phyloP scores from a whole-genome alignment of 2,888 invertebrate species.

The Papilio demoleus region DNA sequence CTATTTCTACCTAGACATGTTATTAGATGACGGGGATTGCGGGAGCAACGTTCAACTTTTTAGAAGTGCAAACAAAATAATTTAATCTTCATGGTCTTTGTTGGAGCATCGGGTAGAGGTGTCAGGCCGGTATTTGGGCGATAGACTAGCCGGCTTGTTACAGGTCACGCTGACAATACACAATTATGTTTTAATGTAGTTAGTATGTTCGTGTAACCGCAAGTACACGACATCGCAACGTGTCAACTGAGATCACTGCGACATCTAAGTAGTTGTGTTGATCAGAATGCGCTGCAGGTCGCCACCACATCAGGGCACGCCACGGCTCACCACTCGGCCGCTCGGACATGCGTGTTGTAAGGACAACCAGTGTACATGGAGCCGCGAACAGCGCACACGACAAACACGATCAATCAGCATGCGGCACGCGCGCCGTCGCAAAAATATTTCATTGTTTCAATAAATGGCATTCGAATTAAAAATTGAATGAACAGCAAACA shows the following conservation, averaged over 20 bases:
- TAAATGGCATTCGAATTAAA: constrained; percentile 54
- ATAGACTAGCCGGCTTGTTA: too few relatives aligned
- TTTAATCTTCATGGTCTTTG: too few relatives aligned
- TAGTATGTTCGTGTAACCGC: too few relatives aligned
- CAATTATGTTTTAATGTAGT: too few relatives aligned
- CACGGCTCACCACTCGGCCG: not conserved
- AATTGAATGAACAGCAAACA: constrained; percentile 40
- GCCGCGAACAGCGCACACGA: too few relatives aligned
- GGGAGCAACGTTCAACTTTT: not conserved
- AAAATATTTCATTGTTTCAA: constrained; percentile 72
- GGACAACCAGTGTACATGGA: not conserved
- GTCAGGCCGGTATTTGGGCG: too few relatives aligned
- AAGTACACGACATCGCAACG: constrained; percentile 13
- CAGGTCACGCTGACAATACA: too few relatives aligned
- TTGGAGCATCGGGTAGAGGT: too few relatives aligned
- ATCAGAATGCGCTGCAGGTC: not conserved
- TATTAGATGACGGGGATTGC: not conserved
- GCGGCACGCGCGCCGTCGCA: constrained; percentile 49
- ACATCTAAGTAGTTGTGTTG: constrained; percentile 2
- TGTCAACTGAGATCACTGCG: not conserved
- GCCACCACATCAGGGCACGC: not conserved
- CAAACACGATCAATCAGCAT: too few relatives aligned
- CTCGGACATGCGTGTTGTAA: not conserved
- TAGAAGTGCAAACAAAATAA: not conserved
- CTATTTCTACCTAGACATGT: not conserved